Percentiles rank a stretch among this genome's conserved stretches.
Conservation (phyloP, 2,888 invertebrate species). For the Steinernema carpocapsae region DNA sequence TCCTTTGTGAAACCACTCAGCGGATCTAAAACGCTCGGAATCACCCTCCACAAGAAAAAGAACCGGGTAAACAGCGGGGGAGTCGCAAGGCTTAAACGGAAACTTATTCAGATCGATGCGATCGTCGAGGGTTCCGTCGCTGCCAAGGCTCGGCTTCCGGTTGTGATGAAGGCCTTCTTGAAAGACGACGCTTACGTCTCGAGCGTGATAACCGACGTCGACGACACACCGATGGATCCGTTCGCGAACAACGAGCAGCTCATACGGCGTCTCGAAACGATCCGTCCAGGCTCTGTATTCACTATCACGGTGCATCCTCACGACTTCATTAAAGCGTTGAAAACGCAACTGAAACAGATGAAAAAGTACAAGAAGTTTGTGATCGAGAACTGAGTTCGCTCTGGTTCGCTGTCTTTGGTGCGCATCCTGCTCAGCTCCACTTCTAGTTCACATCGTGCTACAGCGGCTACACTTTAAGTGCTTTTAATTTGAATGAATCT, state of each 20-base stretch:
- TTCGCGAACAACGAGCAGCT: constrained; percentile 46
- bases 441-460: not conserved
- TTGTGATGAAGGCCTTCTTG: not conserved
- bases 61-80: constrained; percentile 41
- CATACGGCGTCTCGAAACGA: constrained; percentile 37
- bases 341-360: constrained; percentile 39
- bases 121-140: not conserved
- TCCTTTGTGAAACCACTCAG: constrained; percentile 42
- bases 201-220: constrained; percentile 48
- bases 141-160: constrained; percentile 6
- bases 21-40: constrained; percentile 43
- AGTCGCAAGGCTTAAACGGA: not conserved
- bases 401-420: no score
- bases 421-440: no score
- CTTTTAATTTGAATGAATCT: constrained; percentile 6
- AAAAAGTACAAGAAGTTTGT: constrained; percentile 38
- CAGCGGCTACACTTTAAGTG: not conserved
- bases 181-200: constrained; percentile 17
- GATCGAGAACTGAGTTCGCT: not conserved
- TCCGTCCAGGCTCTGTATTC: constrained; percentile 40
- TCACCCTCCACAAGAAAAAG: constrained; percentile 46
- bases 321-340: constrained; percentile 40
- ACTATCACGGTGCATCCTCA: constrained; percentile 40
- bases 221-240: constrained; percentile 47
- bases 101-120: constrained; percentile 3